Conservation (phyloP, 2,113 vertebrate species). For the Pycnonotus jocosus region DNA sequence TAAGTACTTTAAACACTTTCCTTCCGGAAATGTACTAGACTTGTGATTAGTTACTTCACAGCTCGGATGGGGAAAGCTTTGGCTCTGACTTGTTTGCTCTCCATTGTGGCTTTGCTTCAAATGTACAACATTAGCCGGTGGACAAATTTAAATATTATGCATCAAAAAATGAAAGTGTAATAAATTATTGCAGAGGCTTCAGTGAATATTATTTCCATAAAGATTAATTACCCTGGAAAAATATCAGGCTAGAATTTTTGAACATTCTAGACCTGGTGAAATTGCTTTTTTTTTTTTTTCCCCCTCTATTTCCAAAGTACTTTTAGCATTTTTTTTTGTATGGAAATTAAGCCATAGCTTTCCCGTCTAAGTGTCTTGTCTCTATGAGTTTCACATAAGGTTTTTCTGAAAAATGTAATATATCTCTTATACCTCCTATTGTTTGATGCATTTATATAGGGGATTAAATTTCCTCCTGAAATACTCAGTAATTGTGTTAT, state of each 20-base stretch:
- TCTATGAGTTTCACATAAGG: background rate
- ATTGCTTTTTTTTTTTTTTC: background rate
- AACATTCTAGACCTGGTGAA: background rate
- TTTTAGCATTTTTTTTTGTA: background rate
- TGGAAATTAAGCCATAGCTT: background rate
- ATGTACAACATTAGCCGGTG: background rate
- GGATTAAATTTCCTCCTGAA: background rate
- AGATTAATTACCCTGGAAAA: background rate
- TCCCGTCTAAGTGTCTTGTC: background rate
- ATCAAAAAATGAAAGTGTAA: background rate
- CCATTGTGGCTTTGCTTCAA: background rate
- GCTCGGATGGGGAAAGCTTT: background rate
- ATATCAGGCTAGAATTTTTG: background rate
- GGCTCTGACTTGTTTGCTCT: background rate
- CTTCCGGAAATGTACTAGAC: background rate
- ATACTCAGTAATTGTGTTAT: background rate
- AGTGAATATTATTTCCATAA: background rate
- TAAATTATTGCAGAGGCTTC: background rate
- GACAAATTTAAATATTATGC: background rate
- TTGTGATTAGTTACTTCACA: background rate
- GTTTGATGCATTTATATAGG: background rate
- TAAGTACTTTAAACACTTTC: background rate
- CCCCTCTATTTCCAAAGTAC: background rate
- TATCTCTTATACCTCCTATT: background rate
- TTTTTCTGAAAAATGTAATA: background rate